Base-by-base conservation (phyloP, 1,140 invertebrate species). In the Scylla paramamosain region DNA sequence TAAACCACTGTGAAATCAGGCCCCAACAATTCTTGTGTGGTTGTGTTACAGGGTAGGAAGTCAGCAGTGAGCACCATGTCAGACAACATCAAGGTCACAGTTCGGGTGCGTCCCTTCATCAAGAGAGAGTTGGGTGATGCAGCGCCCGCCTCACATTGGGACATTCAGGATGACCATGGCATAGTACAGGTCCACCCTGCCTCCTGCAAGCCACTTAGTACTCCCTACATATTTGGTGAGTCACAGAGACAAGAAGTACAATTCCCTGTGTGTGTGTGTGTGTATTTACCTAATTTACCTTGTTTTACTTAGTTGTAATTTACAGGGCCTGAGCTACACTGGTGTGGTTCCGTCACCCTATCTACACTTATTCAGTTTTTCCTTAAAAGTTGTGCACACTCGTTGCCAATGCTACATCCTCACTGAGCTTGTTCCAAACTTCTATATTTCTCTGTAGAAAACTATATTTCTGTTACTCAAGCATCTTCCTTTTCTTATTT, bases 21-120 rank as follows among this genome's bases (percentile, higher is more conserved):
- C 0, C 52, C 10, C 10, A 59, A 16, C 10, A 39, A 39, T 39
- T 59, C 20, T 59, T 59, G 2, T 59, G 0, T 59, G 10, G 12
- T 59, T 12, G 12, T 20, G 12, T 20, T 59, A 59, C 52, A 59
- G 52, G 10, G 2, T 59, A 8, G 3, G 10, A 20, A 8, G 52
- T 20, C 20, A 0, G 3, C 52, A 59, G 52, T n/a, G 20, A 77
- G 28, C 92, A 94, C 0, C 52, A 97, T 97, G 97, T 97, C 97
- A 0, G 97, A 98, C 96, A 98, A 98, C 96, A 98, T 98, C 48
- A 97, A 98, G 97, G 98, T 98, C 29, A 98, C 98, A 52, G 98
- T 98, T 83, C 98, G 98, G 97, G 97, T 98, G 83, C 97, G 98
- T 90, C 98, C 98, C 28, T 97, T 98, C 28, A 98, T 98, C 96